A percentile compares a stretch with the other conserved stretches of the same genome.
Evolutionary conservation across 2,888 invertebrate genomes (phyloP).

Genomic region (Eupithecia inturbata): DNA sequence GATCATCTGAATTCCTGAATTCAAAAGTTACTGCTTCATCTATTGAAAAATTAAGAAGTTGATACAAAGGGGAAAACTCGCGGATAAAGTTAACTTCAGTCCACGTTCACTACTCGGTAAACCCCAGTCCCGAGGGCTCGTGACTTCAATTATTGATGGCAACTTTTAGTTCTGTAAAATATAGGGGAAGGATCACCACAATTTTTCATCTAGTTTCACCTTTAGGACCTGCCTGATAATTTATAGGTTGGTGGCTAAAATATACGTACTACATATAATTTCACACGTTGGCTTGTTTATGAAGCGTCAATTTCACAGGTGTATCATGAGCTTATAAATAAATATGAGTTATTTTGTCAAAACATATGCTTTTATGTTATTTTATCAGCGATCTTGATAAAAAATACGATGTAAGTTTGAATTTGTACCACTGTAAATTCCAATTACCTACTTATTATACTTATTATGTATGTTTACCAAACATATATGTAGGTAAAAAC

Average conservation of each 20-base stretch:
- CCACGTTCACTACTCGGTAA: slow-evolving; percentile 61
- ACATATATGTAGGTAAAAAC: not conserved
- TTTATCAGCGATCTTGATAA: not conserved
- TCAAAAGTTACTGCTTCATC: not conserved
- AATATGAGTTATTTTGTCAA: slow-evolving; percentile 19
- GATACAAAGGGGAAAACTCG: slow-evolving; percentile 30
- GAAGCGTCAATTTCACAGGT: slow-evolving; percentile 37
- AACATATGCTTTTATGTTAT: slow-evolving; percentile 19
- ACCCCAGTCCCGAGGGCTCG: slow-evolving; percentile 70
- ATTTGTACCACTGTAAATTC: not conserved
- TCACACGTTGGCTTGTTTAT: slow-evolving; percentile 27
- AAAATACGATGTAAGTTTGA: not conserved
- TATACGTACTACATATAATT: slow-evolving; percentile 35
- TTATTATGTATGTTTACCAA: not conserved
- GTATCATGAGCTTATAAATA: slow-evolving; percentile 21
- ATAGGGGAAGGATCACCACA: slow-evolving; percentile 68
- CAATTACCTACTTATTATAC: not conserved
- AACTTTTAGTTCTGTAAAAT: slow-evolving; percentile 81
- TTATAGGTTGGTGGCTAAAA: slow-evolving; percentile 43
- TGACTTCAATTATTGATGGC: slow-evolving; percentile 82
- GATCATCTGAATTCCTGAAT: not conserved
- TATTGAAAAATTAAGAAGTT: slow-evolving; percentile 25
- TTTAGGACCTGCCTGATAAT: slow-evolving; percentile 52
- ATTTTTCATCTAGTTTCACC: slow-evolving; percentile 74
- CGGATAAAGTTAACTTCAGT: slow-evolving; percentile 46